Evolutionary conservation across 2,888 invertebrate genomes (phyloP).

Genomic region (Acleris holmiana): DNA sequence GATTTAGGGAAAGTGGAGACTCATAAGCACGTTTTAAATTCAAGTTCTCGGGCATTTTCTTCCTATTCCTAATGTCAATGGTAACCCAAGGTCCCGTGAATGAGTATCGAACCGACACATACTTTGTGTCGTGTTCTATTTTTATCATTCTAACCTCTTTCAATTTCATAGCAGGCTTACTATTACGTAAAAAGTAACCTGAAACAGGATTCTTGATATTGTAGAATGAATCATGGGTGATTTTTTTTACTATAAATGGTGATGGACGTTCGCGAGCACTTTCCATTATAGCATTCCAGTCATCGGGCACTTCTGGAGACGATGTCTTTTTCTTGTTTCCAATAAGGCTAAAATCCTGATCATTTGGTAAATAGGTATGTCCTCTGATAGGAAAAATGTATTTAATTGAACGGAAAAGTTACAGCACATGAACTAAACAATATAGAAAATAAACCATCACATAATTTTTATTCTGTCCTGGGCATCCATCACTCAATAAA

Average conservation of each 20-base stretch:
- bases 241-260: conserved; percentile 12
- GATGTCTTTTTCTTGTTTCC: conserved; percentile 1
- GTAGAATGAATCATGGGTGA: conserved; percentile 13
- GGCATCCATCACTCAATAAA: conserved; percentile 15
- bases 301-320: no score
- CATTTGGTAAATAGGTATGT: conserved; percentile 13
- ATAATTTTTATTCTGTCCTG: conserved; percentile 16
- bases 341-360: conserved; percentile 17
- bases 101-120: conserved; percentile 9
- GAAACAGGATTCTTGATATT: conserved; percentile 3
- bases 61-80: conserved; percentile 10
- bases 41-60: conserved; percentile 10
- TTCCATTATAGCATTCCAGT: not conserved
- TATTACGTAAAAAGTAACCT: conserved; percentile 13
- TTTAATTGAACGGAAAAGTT: conserved; percentile 7
- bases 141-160: conserved; percentile 17
- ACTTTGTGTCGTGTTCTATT: conserved; percentile 12
- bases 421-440: conserved; percentile 5
- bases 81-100: conserved; percentile 23
- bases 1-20: conserved; percentile 3
- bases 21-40: conserved; percentile 18
- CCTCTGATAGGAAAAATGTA: conserved; percentile 14
- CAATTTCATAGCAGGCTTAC: conserved; percentile 17
- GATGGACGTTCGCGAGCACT: conserved; percentile 12
- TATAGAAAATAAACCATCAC: conserved; percentile 5